Evolutionary conservation across 2,113 vertebrate species (phyloP).

Genomic region (Stomatorhinus ivindoensis): DNA sequence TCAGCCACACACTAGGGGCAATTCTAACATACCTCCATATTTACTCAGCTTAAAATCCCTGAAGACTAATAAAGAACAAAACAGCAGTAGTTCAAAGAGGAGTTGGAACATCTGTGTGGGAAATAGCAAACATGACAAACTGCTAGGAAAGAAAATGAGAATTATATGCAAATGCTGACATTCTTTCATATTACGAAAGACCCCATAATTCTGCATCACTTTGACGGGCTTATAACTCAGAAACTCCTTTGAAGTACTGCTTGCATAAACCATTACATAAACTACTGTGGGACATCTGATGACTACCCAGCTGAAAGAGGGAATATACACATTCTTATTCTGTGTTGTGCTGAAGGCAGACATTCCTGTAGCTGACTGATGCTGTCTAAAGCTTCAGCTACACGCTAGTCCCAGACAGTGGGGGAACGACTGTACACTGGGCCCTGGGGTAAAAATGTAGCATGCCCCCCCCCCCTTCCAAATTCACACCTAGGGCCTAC

Average conservation of each 20-base stretch:
- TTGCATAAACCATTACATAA: not conserved
- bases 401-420: not conserved
- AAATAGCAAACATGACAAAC: not conserved
- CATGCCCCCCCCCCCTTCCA: too few relatives aligned
- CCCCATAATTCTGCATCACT: not conserved
- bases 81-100: not conserved
- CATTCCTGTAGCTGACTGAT: not conserved
- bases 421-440: not conserved
- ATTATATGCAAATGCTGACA: constrained; percentile 6
- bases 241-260: not conserved
- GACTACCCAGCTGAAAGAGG: not conserved
- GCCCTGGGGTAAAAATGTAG: not conserved
- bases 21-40: not conserved
- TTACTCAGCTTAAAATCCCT: not conserved
- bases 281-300: not conserved
- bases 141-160: not conserved
- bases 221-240: constrained; percentile 1
- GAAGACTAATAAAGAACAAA: not conserved
- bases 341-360: not conserved
- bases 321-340: not conserved
- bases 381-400: not conserved
- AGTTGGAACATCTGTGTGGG: not conserved
- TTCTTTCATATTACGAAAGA: not conserved
- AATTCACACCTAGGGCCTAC: too few relatives aligned
- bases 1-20: not conserved